Evolutionary conservation across 30 jellyfish, hydroid and myxozoan species (phyloP).

Genomic region (Turritopsis dohrnii): DNA sequence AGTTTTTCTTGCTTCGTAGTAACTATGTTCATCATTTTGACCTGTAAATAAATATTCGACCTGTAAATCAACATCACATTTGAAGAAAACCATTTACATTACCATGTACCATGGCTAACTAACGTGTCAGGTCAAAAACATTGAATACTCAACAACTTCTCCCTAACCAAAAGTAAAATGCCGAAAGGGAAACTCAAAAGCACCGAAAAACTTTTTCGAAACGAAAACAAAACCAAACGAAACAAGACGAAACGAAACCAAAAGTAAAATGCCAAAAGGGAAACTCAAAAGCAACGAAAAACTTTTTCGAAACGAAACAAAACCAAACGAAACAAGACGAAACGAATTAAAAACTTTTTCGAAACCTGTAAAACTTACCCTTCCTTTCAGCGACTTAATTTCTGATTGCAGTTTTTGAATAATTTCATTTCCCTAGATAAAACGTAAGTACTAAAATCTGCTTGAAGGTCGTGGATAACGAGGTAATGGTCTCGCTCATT

Average conservation of each 20-base stretch:
- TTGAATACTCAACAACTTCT: no score
- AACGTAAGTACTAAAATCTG: neutral
- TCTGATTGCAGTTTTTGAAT: constrained; percentile 76
- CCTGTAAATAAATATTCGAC: constrained; percentile 20
- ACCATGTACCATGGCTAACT: neutral
- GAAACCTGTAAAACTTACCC: constrained; percentile 31
- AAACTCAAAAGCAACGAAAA: no score
- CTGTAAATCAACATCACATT: neutral
- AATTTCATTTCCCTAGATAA: constrained; percentile 75
- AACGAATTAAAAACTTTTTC: neutral
- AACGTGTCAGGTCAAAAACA: neutral
- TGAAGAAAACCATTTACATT: no score
- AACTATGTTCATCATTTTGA: constrained; percentile 64
- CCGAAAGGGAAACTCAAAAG: no score
- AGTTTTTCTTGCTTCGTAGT: constrained; percentile 80
- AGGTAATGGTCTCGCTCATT: no score
- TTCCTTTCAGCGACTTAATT: constrained; percentile 42
- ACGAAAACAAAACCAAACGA: no score
- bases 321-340: no score
- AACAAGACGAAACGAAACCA: no score
- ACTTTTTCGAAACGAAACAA: no score
- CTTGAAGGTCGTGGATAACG: neutral
- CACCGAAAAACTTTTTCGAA: no score
- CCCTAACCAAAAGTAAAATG: no score
- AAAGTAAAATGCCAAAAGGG: no score